Evolutionary conservation across 2,797 vertebrate species (phyloP), one percentile per base, ranked within the genome.

Genomic region (Semaprochilodus insignis): DNA sequence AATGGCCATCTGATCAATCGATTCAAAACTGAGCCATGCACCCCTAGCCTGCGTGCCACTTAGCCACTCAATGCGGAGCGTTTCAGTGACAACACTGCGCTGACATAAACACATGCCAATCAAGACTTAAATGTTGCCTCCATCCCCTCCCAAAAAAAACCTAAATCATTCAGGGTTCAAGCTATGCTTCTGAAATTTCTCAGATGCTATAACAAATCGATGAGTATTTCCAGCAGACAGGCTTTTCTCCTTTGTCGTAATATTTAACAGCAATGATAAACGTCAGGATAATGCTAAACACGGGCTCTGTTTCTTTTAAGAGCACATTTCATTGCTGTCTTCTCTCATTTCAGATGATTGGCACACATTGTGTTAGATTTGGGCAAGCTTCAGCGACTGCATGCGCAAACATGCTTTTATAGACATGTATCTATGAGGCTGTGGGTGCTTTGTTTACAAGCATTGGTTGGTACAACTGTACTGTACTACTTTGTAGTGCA

Each of bases 31-130:
- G 40, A 40, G 40, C 40, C 40, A 40, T 40, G 40, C 5, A 8
- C 40, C 40, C 5, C 44, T 13, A 48, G 11, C 40, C 40, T 6
- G 6, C 40, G 5, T 6, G 5, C 40, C 83, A 76, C 40, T 44
- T 44, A 27, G 66, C 67, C 59, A 59, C 71, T 40, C 13, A n/a
- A 78, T 66, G 75, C 62, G 13, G 31, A 77, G 83, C 81, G 83
- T 85, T 86, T 90, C 88, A 88, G 89, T 89, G 80, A 88, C 89
- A 90, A 91, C 86, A 91, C 86, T 87, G 85, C 88, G 87, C 85
- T 85, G 74, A 87, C 84, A 89, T 89, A 91, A 92, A 90, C 88
- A 89, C n/a, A 59, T 48, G 57, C 7, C 57, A 59, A n/a, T 59
- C 57, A 59, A n/a, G 16, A 21, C 54, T 31, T 31, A 57, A 40